Evolutionary conservation across 2,113 vertebrate species (phyloP), one percentile per base, ranked within the genome.

Genomic region (Thunnus maccoyii): DNA sequence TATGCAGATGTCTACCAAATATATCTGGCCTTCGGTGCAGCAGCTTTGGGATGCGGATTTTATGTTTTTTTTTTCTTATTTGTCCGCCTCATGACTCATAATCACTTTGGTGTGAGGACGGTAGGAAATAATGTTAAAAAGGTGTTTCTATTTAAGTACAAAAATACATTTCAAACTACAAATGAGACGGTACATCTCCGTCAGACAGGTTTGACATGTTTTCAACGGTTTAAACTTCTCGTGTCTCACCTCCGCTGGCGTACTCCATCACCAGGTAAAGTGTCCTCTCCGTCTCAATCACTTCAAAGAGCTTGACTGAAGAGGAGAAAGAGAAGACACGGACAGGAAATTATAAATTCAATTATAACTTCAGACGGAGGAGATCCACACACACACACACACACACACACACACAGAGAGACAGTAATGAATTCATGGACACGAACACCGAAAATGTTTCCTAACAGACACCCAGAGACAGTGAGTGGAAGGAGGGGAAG

Each of bases 241-340:
- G 47, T 15, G 4, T 54, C 97, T 97, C 94, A 99, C 97, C 97
- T 92, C 97, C 97, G 60, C 97, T 99, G 83, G 97, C 97, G 89
- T 99, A 99, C 84, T 99, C 98, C 97, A 99, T 99, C 88, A 99
- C 96, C 95, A 99, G 95, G 95, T 99, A 99, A 60, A 99, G 97
- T 13, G 97, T 99, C 95, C 98, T 97, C 94, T 99, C 98, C 3
- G 97, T 99, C 96, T 99, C 97, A 67, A 99, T 99, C 87, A 99
- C 97, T 93, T 99, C 97, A 91, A 99, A 99, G 86, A 99, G 95
- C 88, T 99, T 99, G 89, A 99, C 98, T 99, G 83, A 5, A 71
- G 86, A 87, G 22, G 86, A 86, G 62, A 65, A 75, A 46, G 18
- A 70, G 30, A 5, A 22, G 22, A 22, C 22, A 22, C 22, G 48